Evolutionary conservation across 37 sponge, comb jelly and placozoan species (phyloP), one percentile per base, ranked within the genome.

Genomic region (Theonella swinhoei): DNA sequence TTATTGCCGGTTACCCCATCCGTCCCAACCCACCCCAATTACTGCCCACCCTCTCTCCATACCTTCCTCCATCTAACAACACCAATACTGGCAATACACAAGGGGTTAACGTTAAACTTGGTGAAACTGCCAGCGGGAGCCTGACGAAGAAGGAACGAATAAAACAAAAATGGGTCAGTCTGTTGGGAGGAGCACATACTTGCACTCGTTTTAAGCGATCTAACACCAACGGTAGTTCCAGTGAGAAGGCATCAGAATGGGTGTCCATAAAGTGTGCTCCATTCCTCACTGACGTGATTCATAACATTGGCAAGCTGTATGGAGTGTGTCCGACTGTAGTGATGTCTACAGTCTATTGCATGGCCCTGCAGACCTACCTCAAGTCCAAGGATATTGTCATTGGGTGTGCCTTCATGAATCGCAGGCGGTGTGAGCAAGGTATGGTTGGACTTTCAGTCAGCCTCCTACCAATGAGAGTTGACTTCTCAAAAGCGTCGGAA

Each of bases 401-500:
- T 58, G 76, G 76, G 20, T 42, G 39, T 33, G 60, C 42, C 32
- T n/a, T 14, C 28, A 31, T 2, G 34, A 75, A 75, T 28, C 76
- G 76, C 24, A 60, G 14, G 19, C 39, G 61, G 20, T 2, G 14
- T 3, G 9, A 1, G 1, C 47, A 41, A 28, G 47, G 67, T 14
- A 0, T 28, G 11, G 34, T 84, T 25, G 84, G 84, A 2, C 74
- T 39, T 38, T 9, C 65, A 33, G 84, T 65, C 32, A 74, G 75
- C 26, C 62, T 75, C 20, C 54, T 84, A 9, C 84, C 84, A 19
- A 33, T 84, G 29, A 32, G 47, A 14, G 54, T 84, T 43, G 39
- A 75, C 30, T 22, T 66, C 25, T 68, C n/a, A 24, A n/a, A 23
- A 2, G 9, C 23, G 28, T 28, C 39, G 9, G 20, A 41, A 4